Evolutionary conservation across 1,140 invertebrate species (phyloP), one percentile per base, ranked within the genome.

Genomic region (Neelides sp.): DNA sequence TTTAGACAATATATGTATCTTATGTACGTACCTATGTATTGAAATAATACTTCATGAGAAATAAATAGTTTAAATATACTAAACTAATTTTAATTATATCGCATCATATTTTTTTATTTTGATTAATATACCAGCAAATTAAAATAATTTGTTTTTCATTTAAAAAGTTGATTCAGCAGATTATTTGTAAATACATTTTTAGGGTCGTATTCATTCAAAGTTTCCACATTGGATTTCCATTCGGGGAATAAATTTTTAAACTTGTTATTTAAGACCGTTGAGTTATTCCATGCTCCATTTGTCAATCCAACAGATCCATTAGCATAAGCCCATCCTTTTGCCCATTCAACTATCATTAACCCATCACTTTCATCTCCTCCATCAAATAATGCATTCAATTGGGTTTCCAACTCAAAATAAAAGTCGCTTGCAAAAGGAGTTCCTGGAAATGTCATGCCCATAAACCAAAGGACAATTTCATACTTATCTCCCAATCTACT

Each of bases 271-370:
- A 32, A 8, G 7, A 32, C 28, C 7, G 28, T 32, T 5, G n/a
- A 7, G n/a, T 32, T 32, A 32, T n/a, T 32, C 28, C 28, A 32
- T 32, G 28, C 28, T 8, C 28, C n/a, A 32, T 32, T 32, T n/a
- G n/a, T n/a, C n/a, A n/a, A n/a, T n/a, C n/a, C n/a, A n/a, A n/a
- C 13, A 3, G 37, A 19, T 23, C 4, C 7, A 8, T n/a, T 13
- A 2, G 45, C 24, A 37, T 49, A 48, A n/a, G 39, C 55, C 37
- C 37, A 57, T n/a, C 27, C 35, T 34, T 57, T 57, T 0, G 34
- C 37, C 55, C 55, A 57, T 27, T 57, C 55, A 1, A 47, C 42
- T 20, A 48, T 36, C 4, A 50, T 43, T n/a, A 47, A 8, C 12
- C 26, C 27, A 22, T 7, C 36, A 15, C 4, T 15, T 13, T 0